A percentile compares a stretch with the other conserved stretches of the same genome.
These are phyloP conservation scores for Pelmatolapia mariae DNA, from an alignment of 2,113 vertebrate species.

Conservation along the genomic window DNA sequence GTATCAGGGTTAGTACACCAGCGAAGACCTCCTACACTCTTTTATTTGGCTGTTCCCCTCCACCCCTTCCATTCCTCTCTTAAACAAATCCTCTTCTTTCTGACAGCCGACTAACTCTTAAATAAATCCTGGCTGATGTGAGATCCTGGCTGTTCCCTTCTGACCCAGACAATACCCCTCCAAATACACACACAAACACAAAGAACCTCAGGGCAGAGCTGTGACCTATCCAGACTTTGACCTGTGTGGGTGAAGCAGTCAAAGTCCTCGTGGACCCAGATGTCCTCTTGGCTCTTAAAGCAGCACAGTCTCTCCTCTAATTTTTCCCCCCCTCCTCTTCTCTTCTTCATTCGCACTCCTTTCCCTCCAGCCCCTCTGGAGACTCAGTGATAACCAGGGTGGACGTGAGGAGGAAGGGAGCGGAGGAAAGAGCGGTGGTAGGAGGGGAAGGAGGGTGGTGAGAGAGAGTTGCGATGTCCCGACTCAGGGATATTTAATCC, in stretches of 20 bases:
- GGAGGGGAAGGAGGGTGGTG: slow-evolving; percentile 40
- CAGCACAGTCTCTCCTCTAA: slow-evolving; percentile 20
- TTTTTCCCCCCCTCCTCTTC: rapidly evolving
- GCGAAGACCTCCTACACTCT: slow-evolving; percentile 46
- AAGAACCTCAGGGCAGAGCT: neutral
- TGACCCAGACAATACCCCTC: slow-evolving; percentile 21
- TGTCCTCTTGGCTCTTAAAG: slow-evolving; percentile 43
- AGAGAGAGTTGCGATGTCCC: slow-evolving; percentile 72
- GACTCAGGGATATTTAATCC: slow-evolving; percentile 77
- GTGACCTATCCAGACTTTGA: slow-evolving; percentile 43
- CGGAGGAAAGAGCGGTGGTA: slow-evolving; percentile 48
- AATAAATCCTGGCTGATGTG: slow-evolving; percentile 40
- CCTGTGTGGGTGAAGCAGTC: slow-evolving; percentile 50
- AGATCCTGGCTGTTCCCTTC: neutral
- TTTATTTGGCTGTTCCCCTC: slow-evolving; percentile 48
- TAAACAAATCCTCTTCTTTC: slow-evolving; percentile 53
- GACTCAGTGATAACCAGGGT: slow-evolving; percentile 63
- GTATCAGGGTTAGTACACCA: slow-evolving; percentile 55
- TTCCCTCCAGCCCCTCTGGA: slow-evolving; percentile 52
- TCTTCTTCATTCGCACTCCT: slow-evolving; percentile 28
- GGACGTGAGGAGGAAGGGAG: slow-evolving; percentile 64
- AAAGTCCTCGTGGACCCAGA: slow-evolving; percentile 41
- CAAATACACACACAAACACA: neutral
- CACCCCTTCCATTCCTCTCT: slow-evolving; percentile 12
- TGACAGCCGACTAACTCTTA: slow-evolving; percentile 31